phyloP scores from a whole-genome alignment of 2,888 invertebrate species.

The Clepsis dumicolana region DNA sequence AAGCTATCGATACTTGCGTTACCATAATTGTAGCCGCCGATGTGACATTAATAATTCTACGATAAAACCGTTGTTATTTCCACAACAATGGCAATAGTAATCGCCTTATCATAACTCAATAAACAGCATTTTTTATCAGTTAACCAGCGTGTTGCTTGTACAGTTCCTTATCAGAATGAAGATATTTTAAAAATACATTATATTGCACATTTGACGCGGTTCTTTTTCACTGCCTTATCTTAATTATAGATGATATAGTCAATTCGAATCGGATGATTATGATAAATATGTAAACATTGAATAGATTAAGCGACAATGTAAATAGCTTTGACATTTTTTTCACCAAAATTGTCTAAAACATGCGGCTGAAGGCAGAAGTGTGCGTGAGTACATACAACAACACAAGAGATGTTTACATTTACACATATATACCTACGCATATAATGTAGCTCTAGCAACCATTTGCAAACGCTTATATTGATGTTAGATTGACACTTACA shows the following conservation, averaged over 20 bases:
- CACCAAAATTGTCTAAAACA: slow-evolving; percentile 75
- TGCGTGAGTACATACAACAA: slow-evolving; percentile 87
- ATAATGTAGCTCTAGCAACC: slow-evolving; percentile 31
- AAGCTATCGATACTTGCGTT: background rate
- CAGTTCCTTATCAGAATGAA: slow-evolving; percentile 62
- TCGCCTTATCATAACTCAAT: slow-evolving; percentile 63
- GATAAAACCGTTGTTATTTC: slow-evolving; percentile 32
- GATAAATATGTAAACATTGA: slow-evolving; percentile 30
- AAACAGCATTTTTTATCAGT: slow-evolving; percentile 62
- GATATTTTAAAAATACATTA: slow-evolving; percentile 52
- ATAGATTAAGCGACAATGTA: slow-evolving; percentile 59
- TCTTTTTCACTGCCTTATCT: slow-evolving; percentile 17
- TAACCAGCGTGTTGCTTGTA: slow-evolving; percentile 59
- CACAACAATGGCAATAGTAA: slow-evolving; percentile 45
- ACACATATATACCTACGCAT: slow-evolving; percentile 15
- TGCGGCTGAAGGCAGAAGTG: slow-evolving; percentile 89
- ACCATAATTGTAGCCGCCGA: slow-evolving; percentile 12
- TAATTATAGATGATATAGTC: slow-evolving; percentile 2
- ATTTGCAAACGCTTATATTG: slow-evolving; percentile 23
- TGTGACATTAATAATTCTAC: slow-evolving; percentile 11
- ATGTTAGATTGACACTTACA: slow-evolving; percentile 30
- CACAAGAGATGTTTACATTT: slow-evolving; percentile 43
- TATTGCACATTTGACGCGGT: slow-evolving; percentile 10
- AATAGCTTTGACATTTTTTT: slow-evolving; percentile 73
- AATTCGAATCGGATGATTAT: slow-evolving; percentile 35